These are phyloP conservation scores for Aeoliscus strigatus DNA, from an alignment of 2,797 vertebrate genomes.

Conservation along the genomic window DNA sequence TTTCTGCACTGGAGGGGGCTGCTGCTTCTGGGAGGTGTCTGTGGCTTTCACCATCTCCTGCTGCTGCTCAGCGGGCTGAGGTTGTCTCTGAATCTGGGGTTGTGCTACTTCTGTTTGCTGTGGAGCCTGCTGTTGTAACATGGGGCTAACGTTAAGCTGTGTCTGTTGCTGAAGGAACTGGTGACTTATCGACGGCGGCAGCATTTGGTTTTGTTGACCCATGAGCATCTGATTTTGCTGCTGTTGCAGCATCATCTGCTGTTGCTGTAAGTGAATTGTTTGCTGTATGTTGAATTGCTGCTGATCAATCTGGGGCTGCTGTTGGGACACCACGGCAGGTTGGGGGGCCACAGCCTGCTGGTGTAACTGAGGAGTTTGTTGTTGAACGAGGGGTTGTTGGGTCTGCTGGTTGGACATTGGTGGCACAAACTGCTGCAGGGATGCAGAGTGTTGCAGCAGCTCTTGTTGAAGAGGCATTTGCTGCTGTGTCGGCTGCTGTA, in stretches of 20 bases:
- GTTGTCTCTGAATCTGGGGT: conserved; percentile 49
- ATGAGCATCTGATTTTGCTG: conserved; percentile 53
- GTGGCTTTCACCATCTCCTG: conserved; percentile 44
- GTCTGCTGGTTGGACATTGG: conserved; percentile 40
- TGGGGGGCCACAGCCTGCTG: conserved; percentile 43
- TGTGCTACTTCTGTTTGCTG: conserved; percentile 46
- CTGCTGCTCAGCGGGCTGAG: conserved; percentile 56
- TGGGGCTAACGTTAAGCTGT: conserved; percentile 33
- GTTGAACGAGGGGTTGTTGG: conserved; percentile 46
- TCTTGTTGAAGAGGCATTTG: conserved; percentile 47
- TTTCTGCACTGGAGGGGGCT: conserved; percentile 54
- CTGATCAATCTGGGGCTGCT: conserved; percentile 45
- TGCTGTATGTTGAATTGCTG: conserved; percentile 58
- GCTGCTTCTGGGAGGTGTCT: conserved; percentile 52
- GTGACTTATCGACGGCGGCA: conserved; percentile 51
- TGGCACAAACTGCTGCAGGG: conserved; percentile 47
- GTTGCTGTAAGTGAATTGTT: conserved; percentile 51
- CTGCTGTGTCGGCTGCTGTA: conserved; percentile 52
- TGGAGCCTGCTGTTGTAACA: conserved; percentile 45
- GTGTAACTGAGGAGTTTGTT: conserved; percentile 44
- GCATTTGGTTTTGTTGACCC: conserved; percentile 48
- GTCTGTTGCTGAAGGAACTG: conserved; percentile 59
- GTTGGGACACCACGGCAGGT: conserved; percentile 36
- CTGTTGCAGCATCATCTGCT: conserved; percentile 47
- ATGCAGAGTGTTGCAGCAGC: conserved; percentile 39